Evolutionary conservation across 2,888 invertebrate genomes (phyloP).

Genomic region (Aproaerema taeniolella): DNA sequence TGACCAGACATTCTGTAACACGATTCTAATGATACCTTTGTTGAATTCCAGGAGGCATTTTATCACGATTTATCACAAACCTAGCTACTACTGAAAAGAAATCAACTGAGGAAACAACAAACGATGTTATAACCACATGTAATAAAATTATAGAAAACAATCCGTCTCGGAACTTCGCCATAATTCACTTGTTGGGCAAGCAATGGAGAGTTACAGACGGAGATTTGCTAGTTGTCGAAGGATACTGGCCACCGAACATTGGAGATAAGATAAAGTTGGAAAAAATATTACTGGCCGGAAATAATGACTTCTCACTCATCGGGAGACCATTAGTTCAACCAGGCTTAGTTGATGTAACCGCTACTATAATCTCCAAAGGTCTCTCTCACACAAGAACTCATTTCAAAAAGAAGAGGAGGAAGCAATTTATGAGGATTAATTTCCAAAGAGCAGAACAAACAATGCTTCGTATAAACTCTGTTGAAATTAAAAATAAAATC

Average conservation of each 20-base stretch:
- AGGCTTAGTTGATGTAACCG: slow-evolving; percentile 85
- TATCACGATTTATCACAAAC: slow-evolving; percentile 54
- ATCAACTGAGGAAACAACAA: slow-evolving; percentile 39
- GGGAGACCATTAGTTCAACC: slow-evolving; percentile 87
- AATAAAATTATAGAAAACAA: slow-evolving; percentile 78
- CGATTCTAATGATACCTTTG: not conserved
- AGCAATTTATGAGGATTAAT: slow-evolving; percentile 86
- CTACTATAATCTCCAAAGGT: slow-evolving; percentile 90
- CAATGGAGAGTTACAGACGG: slow-evolving; percentile 91
- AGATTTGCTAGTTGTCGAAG: slow-evolving; percentile 90
- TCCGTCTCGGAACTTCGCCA: slow-evolving; percentile 85
- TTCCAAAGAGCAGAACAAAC: slow-evolving; percentile 84
- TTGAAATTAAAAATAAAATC: slow-evolving; percentile 78
- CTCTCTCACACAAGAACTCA: slow-evolving; percentile 87
- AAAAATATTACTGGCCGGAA: slow-evolving; percentile 89
- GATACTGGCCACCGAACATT: slow-evolving; percentile 88
- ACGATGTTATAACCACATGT: slow-evolving; percentile 79
- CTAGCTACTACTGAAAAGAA: slow-evolving; percentile 38
- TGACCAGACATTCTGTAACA: no score
- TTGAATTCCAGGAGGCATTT: slow-evolving; percentile 45
- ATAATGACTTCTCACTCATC: slow-evolving; percentile 87
- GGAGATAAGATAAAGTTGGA: slow-evolving; percentile 89
- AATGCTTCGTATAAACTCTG: slow-evolving; percentile 85
- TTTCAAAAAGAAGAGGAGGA: slow-evolving; percentile 86
- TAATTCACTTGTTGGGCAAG: slow-evolving; percentile 88